Evolutionary conservation across 2,113 vertebrate genomes (phyloP).

Genomic region (Pteruthius melanotis): DNA sequence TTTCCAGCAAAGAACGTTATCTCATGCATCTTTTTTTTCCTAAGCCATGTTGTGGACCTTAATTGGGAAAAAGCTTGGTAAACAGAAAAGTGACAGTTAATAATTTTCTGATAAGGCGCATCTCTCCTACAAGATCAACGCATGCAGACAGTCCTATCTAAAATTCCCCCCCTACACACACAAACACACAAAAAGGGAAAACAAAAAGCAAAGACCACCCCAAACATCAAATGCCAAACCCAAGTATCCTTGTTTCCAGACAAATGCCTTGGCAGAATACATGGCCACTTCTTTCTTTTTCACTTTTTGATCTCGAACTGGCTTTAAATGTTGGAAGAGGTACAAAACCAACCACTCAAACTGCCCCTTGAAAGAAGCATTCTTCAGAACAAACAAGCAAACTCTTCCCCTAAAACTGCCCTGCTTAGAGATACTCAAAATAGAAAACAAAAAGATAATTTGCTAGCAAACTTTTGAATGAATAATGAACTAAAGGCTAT

Average conservation of each 20-base stretch:
- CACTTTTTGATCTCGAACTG: not conserved
- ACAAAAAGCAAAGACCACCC: not conserved
- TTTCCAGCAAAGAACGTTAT: not conserved
- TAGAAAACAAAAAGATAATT: not conserved
- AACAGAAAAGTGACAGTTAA: not conserved
- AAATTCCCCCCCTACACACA: not conserved
- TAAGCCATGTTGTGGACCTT: not conserved
- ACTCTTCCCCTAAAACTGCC: not conserved
- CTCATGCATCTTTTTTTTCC: not conserved
- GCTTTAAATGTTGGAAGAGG: not conserved
- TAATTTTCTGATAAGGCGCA: not conserved
- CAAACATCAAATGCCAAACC: not conserved
- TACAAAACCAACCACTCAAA: not conserved
- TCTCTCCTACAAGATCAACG: not conserved
- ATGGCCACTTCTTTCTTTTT: not conserved
- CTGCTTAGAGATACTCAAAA: not conserved
- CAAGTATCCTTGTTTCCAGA: not conserved
- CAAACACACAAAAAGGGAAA: not conserved
- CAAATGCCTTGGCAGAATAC: not conserved
- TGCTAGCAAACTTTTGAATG: not conserved
- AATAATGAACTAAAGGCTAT: not conserved
- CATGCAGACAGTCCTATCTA: not conserved
- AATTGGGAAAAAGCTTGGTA: not conserved
- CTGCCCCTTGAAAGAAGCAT: not conserved
- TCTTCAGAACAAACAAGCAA: not conserved